Conservation (phyloP, 2,797 vertebrate genomes). For the Poeciliopsis paucimaculata region DNA sequence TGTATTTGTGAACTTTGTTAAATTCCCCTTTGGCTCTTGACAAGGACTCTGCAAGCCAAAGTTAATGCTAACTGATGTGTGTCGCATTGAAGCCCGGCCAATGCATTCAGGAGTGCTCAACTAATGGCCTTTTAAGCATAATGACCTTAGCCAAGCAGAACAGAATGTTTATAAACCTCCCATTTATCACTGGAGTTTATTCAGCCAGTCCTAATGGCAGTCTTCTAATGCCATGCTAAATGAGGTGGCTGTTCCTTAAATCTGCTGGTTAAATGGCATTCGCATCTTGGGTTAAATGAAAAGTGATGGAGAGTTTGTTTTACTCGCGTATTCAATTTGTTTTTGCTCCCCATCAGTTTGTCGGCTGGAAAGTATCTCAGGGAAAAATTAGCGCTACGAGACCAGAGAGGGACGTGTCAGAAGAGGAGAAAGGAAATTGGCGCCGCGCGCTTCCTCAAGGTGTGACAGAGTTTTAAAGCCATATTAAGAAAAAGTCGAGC, state of each 20-base stretch:
- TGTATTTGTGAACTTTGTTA: slow-evolving; percentile 22
- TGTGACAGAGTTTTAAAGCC: too few relatives aligned
- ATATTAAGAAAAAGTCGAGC: too few relatives aligned
- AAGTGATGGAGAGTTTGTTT: slow-evolving; percentile 42
- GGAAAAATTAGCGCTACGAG: slow-evolving; percentile 12
- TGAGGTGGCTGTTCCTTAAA: slow-evolving; percentile 59
- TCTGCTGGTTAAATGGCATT: slow-evolving; percentile 53
- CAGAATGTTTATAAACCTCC: slow-evolving; percentile 64
- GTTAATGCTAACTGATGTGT: slow-evolving; percentile 50
- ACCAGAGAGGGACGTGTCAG: slow-evolving; percentile 3
- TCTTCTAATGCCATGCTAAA: slow-evolving; percentile 56
- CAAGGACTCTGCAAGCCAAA: slow-evolving; percentile 32
- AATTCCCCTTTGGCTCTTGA: slow-evolving; percentile 27
- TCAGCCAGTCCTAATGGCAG: slow-evolving; percentile 59
- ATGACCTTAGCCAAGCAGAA: slow-evolving; percentile 61
- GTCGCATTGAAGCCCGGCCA: slow-evolving; percentile 29
- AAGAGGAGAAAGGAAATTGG: background rate
- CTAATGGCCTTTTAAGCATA: slow-evolving; percentile 72
- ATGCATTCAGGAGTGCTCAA: slow-evolving; percentile 40
- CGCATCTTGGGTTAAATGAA: slow-evolving; percentile 46
- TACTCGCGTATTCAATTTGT: slow-evolving; percentile 39
- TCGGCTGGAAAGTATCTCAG: slow-evolving; percentile 18
- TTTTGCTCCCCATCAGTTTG: slow-evolving; percentile 36
- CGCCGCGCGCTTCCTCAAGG: background rate
- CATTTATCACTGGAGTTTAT: slow-evolving; percentile 62